Base-by-base conservation (phyloP, 2,113 vertebrate species). In the Trematomus loennbergii region DNA sequence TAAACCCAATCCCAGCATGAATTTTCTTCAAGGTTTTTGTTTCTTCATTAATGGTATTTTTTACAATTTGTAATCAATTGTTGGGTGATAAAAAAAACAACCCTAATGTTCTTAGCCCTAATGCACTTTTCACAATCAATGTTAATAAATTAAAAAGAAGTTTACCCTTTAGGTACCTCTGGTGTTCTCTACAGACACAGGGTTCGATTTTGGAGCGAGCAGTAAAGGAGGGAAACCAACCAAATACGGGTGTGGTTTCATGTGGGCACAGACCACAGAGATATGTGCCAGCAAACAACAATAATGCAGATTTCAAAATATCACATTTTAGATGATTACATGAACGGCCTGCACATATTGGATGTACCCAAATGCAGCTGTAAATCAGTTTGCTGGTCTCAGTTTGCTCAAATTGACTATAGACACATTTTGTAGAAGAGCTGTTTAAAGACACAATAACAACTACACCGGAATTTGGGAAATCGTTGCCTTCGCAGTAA, bases 171-270 rank as follows among this genome's bases (percentile, higher is more conserved):
- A 43, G 54, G 20, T 40, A 22, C 2, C 13, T 2, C 8, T 0
- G 6, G 1, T 22, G 20, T 54, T 16, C 67, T 43, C 46, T 52
- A 11, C 55, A 71, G 16, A 61, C 55, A 59, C 29, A 61, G 7
- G 9, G 15, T 40, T 20, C 25, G 46, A 70, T 12, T 54, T n/a
- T 49, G 50, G 59, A 12, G 58, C 29, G 78, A 15, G 65, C 22
- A 82, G 20, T 1, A 33, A 8, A 12, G 49, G 1, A 70, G 50
- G 12, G 36, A n/a, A 4, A 72, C 40, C 75, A 85, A 33, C 48
- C 76, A 60, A 16, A 57, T 36, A 70, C 63, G 85, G 84, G 84
- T 74, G 84, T 83, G 84, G 84, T 59, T 79, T 71, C 5, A 74
- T 52, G 70, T 62, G 67, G 79, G 67, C 84, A 84, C 67, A 20